phyloP scores from a whole-genome alignment of 2,797 vertebrate genomes.

The Stomatorhinus walkeri region DNA sequence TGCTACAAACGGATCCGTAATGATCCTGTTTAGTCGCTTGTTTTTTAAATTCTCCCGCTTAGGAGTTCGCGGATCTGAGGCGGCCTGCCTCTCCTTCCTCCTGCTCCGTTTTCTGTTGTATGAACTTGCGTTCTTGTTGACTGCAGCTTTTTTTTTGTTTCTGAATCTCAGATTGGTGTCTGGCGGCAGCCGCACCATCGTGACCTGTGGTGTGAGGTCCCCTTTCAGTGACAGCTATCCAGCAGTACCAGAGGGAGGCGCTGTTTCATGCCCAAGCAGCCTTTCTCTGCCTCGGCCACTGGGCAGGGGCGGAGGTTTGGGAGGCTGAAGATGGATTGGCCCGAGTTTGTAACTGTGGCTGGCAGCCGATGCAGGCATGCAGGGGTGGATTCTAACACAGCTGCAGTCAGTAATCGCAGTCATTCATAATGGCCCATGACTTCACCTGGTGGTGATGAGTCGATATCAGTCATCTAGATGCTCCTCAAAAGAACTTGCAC shows the following conservation, averaged over 20 bases:
- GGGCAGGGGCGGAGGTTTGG: background rate
- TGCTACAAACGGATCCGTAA: conserved; percentile 71
- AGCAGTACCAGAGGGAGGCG: background rate
- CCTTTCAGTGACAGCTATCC: background rate
- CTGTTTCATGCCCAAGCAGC: background rate
- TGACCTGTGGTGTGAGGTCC: conserved; percentile 13
- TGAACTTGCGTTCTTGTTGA: background rate
- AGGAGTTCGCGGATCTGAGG: conserved; percentile 49
- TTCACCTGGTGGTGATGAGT: conserved; percentile 24
- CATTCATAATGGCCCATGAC: background rate
- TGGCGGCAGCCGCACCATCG: background rate
- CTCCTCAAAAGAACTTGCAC: background rate
- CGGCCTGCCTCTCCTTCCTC: conserved; percentile 46
- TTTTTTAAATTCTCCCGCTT: conserved; percentile 30
- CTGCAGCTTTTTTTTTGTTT: background rate
- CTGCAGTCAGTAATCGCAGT: background rate
- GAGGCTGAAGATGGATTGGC: background rate
- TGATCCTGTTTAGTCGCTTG: conserved; percentile 68
- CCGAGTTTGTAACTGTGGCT: background rate
- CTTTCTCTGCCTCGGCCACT: background rate
- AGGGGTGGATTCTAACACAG: background rate
- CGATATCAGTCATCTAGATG: background rate
- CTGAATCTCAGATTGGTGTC: background rate
- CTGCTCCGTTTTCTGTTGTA: conserved; percentile 44
- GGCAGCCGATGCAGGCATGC: conserved; percentile 26